Evolutionary conservation across 2,797 vertebrate species (phyloP).

Genomic region (Picus viridis): DNA sequence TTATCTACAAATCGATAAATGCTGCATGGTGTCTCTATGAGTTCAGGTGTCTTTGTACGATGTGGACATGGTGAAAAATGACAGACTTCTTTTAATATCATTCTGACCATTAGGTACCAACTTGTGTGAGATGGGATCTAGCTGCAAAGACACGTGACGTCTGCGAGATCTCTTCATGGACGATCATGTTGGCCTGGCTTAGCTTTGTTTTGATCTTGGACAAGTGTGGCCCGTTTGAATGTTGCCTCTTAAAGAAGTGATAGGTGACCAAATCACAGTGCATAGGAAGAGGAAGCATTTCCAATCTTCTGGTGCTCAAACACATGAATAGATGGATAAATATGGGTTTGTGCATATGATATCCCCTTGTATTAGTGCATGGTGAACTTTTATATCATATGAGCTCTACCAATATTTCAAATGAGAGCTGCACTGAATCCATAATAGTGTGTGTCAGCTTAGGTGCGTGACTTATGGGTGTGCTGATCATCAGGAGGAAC

Average conservation of each 20-base stretch:
- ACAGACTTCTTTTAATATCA: neutral
- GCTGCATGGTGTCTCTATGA: neutral
- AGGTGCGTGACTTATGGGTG: accelerated
- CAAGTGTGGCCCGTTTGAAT: neutral
- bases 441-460: accelerated
- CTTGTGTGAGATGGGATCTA: neutral
- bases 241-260: accelerated
- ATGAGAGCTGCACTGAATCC: neutral
- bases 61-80: neutral
- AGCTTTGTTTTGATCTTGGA: neutral
- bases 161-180: neutral
- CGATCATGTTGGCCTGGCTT: neutral
- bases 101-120: neutral
- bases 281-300: neutral
- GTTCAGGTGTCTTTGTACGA: neutral
- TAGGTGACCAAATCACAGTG: neutral
- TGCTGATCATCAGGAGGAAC: neutral
- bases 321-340: neutral
- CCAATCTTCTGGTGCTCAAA: neutral
- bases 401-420: neutral
- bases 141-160: neutral
- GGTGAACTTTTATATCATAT: neutral
- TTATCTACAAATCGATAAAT: neutral
- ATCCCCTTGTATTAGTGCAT: neutral
- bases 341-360: neutral